A percentile compares a stretch with the other conserved stretches of the same genome.
Conservation (phyloP, 2,797 vertebrate genomes). For the Loris lydekkerianus region DNA sequence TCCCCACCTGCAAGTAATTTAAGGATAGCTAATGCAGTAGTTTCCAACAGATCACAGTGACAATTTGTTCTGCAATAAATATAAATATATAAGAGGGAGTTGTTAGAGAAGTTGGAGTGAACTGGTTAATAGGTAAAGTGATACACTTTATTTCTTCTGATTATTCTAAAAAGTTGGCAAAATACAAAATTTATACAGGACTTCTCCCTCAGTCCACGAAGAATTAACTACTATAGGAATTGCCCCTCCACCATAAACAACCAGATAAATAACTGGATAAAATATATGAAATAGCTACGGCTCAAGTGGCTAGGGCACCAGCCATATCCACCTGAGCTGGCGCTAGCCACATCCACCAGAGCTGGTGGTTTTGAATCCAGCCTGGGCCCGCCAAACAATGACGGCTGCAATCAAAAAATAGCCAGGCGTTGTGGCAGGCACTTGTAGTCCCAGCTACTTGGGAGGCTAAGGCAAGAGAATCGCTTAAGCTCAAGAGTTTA, state of each 20-base stretch:
- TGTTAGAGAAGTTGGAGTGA: neutral
- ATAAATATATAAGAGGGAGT: constrained; percentile 1
- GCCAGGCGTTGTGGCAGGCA: too few species aligned
- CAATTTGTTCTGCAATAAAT: neutral
- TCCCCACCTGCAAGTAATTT: constrained; percentile 35
- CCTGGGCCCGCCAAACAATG: too few species aligned
- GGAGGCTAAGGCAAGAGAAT: too few species aligned
- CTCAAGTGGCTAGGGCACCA: neutral
- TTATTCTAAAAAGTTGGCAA: constrained; percentile 36
- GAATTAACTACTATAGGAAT: constrained; percentile 25
- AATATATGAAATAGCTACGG: neutral
- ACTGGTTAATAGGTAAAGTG: constrained; percentile 29
- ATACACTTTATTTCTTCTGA: constrained; percentile 40
- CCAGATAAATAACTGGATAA: neutral
- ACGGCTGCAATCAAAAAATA: too few species aligned
- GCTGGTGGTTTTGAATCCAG: too few species aligned
- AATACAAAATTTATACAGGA: neutral
- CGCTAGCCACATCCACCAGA: too few species aligned
- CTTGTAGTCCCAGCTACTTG: too few species aligned
- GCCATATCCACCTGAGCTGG: too few species aligned
- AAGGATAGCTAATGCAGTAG: neutral
- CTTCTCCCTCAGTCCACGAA: neutral
- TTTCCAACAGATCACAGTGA: constrained; percentile 29
- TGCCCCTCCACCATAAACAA: neutral
- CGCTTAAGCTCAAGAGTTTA: too few species aligned